Conservation (phyloP, 2,888 invertebrate species). For the Nephrocerus scutellatus region DNA sequence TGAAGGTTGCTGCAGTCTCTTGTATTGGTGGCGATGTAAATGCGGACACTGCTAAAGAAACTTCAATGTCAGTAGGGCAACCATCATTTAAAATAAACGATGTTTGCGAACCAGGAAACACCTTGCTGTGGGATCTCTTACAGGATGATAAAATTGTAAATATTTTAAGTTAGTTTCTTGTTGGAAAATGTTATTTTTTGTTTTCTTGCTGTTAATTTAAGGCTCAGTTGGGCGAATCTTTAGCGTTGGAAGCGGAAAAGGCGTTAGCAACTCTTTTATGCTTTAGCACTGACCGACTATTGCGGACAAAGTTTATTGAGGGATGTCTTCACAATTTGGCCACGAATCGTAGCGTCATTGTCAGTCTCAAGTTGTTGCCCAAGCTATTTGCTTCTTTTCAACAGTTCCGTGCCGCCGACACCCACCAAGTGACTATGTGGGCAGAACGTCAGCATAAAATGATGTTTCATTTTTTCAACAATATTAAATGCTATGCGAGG, state of each 20-base stretch:
- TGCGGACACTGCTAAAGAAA: too few species aligned
- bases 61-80: too few species aligned
- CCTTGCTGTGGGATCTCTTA: slow-evolving; percentile 86
- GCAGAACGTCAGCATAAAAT: slow-evolving; percentile 86
- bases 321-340: slow-evolving; percentile 87
- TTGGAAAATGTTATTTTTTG: too few species aligned
- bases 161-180: too few species aligned
- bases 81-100: slow-evolving; percentile 49
- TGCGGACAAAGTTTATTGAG: slow-evolving; percentile 90
- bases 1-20: too few species aligned
- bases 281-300: slow-evolving; percentile 81
- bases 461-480: slow-evolving; percentile 88
- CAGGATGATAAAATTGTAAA: slow-evolving; percentile 85
- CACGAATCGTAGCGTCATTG: slow-evolving; percentile 81
- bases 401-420: slow-evolving; percentile 79
- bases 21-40: slow-evolving; percentile 15
- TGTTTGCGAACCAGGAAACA: slow-evolving; percentile 87
- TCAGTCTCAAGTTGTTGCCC: slow-evolving; percentile 79
- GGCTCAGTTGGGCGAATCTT: slow-evolving; percentile 80
- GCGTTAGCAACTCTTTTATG: slow-evolving; percentile 82
- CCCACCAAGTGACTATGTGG: slow-evolving; percentile 84
- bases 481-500: slow-evolving; percentile 67
- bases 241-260: slow-evolving; percentile 90
- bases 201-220: slow-evolving; percentile 35
- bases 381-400: slow-evolving; percentile 88